These are phyloP conservation scores for Tetragonisca angustula DNA, from an alignment of 2,888 invertebrate species.

Conservation along the genomic window DNA sequence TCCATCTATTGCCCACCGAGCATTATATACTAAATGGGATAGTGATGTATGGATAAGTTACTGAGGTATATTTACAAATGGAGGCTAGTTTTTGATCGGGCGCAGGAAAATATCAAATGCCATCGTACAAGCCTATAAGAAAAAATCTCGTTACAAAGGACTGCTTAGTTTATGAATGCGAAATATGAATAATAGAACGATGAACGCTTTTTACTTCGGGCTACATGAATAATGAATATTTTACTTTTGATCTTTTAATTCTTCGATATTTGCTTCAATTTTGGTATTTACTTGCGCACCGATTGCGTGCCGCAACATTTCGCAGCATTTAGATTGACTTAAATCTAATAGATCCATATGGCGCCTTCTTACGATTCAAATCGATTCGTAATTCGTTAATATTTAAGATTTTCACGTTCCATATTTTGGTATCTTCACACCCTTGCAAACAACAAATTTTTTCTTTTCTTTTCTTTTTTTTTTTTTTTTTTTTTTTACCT, in stretches of 20 bases:
- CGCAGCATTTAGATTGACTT: conserved; percentile 55
- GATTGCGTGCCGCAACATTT: conserved; percentile 44
- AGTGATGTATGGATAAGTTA: conserved; percentile 59
- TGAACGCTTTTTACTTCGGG: background rate
- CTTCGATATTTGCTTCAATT: conserved; percentile 20
- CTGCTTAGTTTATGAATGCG: conserved; percentile 16
- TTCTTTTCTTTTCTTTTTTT: too few relatives aligned
- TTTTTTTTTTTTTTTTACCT: background rate
- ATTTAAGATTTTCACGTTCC: conserved; percentile 55
- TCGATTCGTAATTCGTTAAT: conserved; percentile 68
- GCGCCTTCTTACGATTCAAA: conserved; percentile 68
- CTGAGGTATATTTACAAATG: conserved; percentile 72
- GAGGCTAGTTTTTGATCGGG: conserved; percentile 51
- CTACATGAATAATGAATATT: background rate
- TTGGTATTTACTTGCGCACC: conserved; percentile 65
- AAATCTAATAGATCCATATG: conserved; percentile 74
- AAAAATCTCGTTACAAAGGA: conserved; percentile 16
- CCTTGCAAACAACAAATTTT: conserved; percentile 63
- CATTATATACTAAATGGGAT: conserved; percentile 40
- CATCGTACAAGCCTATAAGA: background rate
- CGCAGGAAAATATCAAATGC: conserved; percentile 66
- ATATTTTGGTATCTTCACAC: conserved; percentile 67
- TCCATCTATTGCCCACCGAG: conserved; percentile 28
- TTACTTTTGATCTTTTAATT: conserved; percentile 19
- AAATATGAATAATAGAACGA: conserved; percentile 10